These are phyloP conservation scores for Thera obeliscata DNA, from an alignment of 2,888 invertebrate genomes.

Conservation along the genomic window DNA sequence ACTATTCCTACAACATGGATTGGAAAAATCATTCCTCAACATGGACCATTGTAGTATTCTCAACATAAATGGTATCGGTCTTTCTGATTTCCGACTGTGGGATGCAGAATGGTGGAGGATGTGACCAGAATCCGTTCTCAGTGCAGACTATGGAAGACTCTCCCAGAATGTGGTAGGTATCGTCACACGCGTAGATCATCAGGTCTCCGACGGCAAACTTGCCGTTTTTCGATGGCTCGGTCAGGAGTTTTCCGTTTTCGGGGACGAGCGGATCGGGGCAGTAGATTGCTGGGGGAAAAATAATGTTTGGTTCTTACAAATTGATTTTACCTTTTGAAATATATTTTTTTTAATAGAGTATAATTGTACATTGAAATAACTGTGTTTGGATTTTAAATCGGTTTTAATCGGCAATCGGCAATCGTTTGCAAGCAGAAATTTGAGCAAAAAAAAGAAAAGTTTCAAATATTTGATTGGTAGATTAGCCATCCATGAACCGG, in stretches of 20 bases:
- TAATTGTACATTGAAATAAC: too few relatives aligned
- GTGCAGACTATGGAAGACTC: conserved; percentile 94
- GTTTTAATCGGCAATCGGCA: too few relatives aligned
- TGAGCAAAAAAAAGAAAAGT: too few relatives aligned
- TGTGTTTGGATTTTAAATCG: too few relatives aligned
- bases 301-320: too few relatives aligned
- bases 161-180: conserved; percentile 80
- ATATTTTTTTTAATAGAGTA: too few relatives aligned
- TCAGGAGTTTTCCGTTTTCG: conserved; percentile 86
- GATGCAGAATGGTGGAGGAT: conserved; percentile 92
- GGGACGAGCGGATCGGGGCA: conserved; percentile 91
- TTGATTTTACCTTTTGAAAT: too few relatives aligned
- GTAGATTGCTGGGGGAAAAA: conserved; percentile 87
- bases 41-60: conserved; percentile 72
- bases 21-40: conserved; percentile 54
- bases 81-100: conserved; percentile 65
- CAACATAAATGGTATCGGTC: conserved; percentile 70
- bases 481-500: too few relatives aligned
- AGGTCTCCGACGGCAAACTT: conserved; percentile 91
- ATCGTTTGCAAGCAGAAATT: too few relatives aligned
- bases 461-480: too few relatives aligned
- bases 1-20: too few relatives aligned
- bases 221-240: conserved; percentile 71
- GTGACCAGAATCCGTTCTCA: conserved; percentile 94
- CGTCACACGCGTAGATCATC: conserved; percentile 87